Percentiles rank a stretch among this genome's conserved stretches.
phyloP scores from a whole-genome alignment of 2,888 invertebrate species.

The Nomada ferruginata region DNA sequence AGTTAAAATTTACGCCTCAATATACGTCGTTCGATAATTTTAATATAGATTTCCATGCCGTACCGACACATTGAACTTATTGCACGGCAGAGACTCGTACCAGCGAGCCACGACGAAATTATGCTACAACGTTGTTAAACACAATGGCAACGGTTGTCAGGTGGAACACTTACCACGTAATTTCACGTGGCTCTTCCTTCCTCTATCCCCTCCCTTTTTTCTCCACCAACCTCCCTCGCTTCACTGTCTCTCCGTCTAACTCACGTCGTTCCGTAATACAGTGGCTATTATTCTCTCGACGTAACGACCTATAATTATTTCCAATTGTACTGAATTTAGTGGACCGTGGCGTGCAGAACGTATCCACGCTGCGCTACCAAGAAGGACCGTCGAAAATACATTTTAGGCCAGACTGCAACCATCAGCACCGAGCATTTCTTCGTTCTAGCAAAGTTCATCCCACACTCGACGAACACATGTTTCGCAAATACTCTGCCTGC shows the following conservation, averaged over 20 bases:
- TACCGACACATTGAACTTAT: conserved; percentile 7
- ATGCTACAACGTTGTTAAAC: conserved; percentile 22
- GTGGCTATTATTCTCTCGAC: conserved; percentile 52
- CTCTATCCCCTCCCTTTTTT: neutral
- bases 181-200: conserved; percentile 15
- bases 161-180: conserved; percentile 17
- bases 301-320: conserved; percentile 58
- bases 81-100: conserved; percentile 8
- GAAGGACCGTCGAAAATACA: conserved; percentile 48
- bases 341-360: conserved; percentile 22
- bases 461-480: conserved; percentile 32
- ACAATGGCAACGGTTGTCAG: conserved; percentile 22
- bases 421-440: conserved; percentile 52
- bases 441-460: conserved; percentile 44
- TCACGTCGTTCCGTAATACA: conserved; percentile 17
- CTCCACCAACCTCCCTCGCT: too few species aligned
- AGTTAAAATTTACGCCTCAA: too few species aligned
- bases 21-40: too few species aligned
- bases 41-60: neutral
- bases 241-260: neutral
- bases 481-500: conserved; percentile 1
- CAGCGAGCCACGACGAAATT: conserved; percentile 22
- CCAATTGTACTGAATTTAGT: conserved; percentile 58
- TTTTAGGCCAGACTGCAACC: conserved; percentile 45
- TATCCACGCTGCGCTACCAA: conserved; percentile 15